phyloP scores from a whole-genome alignment of 2,888 invertebrate species.

The Eucriotettix oculatus region DNA sequence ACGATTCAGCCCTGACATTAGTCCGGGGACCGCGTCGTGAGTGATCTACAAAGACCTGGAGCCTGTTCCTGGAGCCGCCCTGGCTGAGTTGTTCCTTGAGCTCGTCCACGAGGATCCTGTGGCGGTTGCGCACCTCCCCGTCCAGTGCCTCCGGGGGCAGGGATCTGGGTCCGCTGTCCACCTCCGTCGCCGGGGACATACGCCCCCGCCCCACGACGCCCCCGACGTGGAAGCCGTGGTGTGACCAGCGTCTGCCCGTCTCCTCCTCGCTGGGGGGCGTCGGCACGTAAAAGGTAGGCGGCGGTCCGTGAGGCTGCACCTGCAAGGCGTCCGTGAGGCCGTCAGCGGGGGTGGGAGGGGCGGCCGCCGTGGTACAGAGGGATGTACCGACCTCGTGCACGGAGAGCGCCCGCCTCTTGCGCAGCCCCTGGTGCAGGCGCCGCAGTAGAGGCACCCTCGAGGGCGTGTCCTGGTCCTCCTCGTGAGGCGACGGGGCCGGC shows the following conservation, averaged over 20 bases:
- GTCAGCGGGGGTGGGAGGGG: no score
- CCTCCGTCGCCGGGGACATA: neutral
- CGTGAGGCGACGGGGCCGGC: conserved; percentile 14
- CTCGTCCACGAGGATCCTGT: conserved; percentile 11
- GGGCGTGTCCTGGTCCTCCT: conserved; percentile 4
- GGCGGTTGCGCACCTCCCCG: conserved; percentile 1
- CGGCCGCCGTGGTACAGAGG: no score
- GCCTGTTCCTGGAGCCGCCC: no score
- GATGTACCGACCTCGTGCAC: conserved; percentile 56
- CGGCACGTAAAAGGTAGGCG: conserved; percentile 45
- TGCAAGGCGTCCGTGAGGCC: neutral
- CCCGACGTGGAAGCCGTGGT: conserved; percentile 1
- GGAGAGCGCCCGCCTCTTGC: conserved; percentile 46
- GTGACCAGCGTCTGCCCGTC: no score
- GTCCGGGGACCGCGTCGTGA: no score
- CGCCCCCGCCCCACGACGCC: conserved; percentile 5
- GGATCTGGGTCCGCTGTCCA: conserved; percentile 25
- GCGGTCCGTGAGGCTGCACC: neutral
- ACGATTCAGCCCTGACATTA: no score
- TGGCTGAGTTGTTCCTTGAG: no score
- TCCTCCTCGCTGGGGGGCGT: conserved; percentile 26
- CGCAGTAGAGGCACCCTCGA: conserved; percentile 24
- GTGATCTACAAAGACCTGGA: no score
- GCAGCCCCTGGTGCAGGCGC: conserved; percentile 49
- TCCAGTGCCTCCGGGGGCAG: conserved; percentile 22